Evolutionary conservation across 2,797 vertebrate species (phyloP).

Genomic region (Myotis myotis): DNA sequence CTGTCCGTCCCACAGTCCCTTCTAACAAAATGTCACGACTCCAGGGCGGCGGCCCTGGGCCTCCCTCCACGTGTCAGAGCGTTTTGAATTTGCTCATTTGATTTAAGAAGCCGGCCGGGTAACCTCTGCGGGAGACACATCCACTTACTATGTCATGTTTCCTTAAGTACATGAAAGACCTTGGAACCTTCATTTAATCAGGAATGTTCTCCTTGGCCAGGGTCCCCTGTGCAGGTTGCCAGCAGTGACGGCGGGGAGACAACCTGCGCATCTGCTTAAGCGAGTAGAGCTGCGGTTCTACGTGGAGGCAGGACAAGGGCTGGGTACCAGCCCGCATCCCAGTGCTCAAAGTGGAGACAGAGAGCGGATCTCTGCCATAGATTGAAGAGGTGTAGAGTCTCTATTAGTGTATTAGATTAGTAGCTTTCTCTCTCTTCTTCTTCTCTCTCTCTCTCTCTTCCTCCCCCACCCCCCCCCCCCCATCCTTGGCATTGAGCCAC

Average conservation of each 20-base stretch:
- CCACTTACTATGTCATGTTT: background rate
- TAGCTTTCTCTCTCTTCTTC: background rate
- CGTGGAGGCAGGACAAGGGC: background rate
- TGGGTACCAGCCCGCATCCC: background rate
- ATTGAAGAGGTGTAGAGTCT: background rate
- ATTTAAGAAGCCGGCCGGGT: slow-evolving; percentile 35
- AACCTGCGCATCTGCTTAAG: background rate
- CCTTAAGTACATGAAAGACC: slow-evolving; percentile 42
- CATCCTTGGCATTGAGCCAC: background rate
- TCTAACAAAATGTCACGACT: slow-evolving; percentile 59
- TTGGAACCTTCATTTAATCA: slow-evolving; percentile 44
- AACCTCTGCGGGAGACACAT: background rate
- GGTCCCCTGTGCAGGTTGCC: background rate
- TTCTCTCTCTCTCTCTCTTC: background rate
- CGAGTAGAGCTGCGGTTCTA: background rate
- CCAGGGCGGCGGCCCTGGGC: slow-evolving; percentile 26
- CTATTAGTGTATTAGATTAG: background rate
- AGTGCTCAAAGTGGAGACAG: background rate
- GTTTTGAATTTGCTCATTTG: slow-evolving; percentile 54
- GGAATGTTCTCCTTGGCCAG: slow-evolving; percentile 31
- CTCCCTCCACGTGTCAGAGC: slow-evolving; percentile 17
- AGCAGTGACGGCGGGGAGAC: background rate
- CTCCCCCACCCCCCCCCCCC: fast-evolving
- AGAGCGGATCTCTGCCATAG: background rate
- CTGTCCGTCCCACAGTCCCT: background rate